These are phyloP conservation scores for Ctenomys sociabilis DNA, from an alignment of 2,113 vertebrate species.

Conservation along the genomic window DNA sequence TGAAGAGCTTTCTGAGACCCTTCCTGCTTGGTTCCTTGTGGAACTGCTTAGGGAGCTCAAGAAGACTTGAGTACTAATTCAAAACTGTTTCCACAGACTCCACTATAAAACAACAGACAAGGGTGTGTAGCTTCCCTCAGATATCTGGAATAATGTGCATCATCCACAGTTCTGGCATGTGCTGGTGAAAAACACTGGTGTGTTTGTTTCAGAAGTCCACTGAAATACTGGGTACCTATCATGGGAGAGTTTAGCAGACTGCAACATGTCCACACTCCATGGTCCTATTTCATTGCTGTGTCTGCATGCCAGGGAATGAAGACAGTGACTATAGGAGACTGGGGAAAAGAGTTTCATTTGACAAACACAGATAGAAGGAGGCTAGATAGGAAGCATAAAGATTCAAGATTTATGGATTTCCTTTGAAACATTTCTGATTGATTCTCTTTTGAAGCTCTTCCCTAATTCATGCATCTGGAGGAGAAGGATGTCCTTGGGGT, in stretches of 20 bases:
- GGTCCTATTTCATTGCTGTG: not conserved
- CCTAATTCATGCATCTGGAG: not conserved
- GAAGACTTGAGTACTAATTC: not conserved
- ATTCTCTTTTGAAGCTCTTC: not conserved
- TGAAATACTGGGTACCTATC: not conserved
- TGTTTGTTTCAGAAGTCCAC: not conserved
- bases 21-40: not conserved
- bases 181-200: not conserved
- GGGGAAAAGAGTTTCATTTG: not conserved
- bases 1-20: not conserved
- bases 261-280: not conserved
- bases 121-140: not conserved
- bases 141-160: not conserved
- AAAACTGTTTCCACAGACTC: constrained; percentile 24
- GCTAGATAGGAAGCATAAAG: not conserved
- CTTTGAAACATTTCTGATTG: not conserved
- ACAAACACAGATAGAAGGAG: not conserved
- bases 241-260: not conserved
- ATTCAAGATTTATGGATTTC: not conserved
- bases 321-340: not conserved
- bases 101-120: constrained; percentile 50
- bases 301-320: not conserved
- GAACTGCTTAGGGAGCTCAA: not conserved
- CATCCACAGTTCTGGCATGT: not conserved
- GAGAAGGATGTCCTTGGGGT: not conserved